Evolutionary conservation across 2,113 vertebrate genomes (phyloP).

Genomic region (Chroicocephalus ridibundus): DNA sequence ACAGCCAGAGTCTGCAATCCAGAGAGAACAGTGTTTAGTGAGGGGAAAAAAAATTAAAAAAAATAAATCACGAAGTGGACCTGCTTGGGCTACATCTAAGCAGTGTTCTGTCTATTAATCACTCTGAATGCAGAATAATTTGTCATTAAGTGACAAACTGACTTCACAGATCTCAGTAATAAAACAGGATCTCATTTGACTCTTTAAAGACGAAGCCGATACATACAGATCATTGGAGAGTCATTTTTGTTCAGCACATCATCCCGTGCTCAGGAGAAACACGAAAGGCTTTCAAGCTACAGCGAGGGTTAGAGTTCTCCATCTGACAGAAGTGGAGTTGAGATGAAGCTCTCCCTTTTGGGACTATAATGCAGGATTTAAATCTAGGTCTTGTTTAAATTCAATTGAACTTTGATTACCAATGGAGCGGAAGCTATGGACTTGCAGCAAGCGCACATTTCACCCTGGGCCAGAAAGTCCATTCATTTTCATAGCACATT

Average conservation of each 20-base stretch:
- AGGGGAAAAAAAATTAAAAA: neutral
- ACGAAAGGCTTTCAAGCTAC: neutral
- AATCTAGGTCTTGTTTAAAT: neutral
- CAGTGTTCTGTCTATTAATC: rapidly evolving
- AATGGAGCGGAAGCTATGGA: neutral
- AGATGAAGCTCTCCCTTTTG: neutral
- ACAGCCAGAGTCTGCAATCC: neutral
- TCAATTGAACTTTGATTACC: conserved; percentile 1
- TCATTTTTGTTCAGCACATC: neutral
- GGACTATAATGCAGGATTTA: neutral
- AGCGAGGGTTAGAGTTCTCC: neutral
- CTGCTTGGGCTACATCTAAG: neutral
- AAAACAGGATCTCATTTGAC: rapidly evolving
- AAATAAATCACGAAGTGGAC: neutral
- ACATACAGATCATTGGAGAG: rapidly evolving
- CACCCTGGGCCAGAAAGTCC: neutral
- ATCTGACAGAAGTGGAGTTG: neutral
- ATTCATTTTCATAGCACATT: neutral
- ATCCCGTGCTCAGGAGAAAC: neutral
- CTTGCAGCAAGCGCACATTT: neutral
- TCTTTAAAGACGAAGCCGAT: neutral
- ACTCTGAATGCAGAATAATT: rapidly evolving
- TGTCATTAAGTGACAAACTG: rapidly evolving
- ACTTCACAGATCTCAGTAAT: neutral
- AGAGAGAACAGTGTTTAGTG: neutral